Conservation (phyloP, 2,113 vertebrate genomes). For the Bolborhynchus lineola region DNA sequence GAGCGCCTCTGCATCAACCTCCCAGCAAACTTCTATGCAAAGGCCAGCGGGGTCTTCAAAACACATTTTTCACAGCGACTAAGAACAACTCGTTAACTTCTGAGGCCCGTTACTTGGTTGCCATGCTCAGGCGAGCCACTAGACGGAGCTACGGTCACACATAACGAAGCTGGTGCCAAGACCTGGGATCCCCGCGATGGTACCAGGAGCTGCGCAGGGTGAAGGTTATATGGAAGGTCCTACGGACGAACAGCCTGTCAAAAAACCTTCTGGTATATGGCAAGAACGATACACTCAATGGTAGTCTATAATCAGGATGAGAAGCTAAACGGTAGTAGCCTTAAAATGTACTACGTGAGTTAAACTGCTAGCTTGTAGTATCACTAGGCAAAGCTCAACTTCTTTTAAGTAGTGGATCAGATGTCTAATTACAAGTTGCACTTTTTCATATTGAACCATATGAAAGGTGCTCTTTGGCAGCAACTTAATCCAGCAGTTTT, state of each 20-base stretch:
- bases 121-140: not conserved
- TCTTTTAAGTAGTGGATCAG: accelerated
- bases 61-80: too few species aligned
- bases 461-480: not conserved
- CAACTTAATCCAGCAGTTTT: accelerated
- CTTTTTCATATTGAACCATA: accelerated
- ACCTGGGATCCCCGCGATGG: accelerated
- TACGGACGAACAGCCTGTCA: accelerated
- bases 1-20: accelerated
- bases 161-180: not conserved
- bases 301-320: accelerated
- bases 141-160: not conserved
- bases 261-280: accelerated
- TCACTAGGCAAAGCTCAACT: not conserved
- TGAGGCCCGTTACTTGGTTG: accelerated
- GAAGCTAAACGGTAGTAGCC: accelerated
- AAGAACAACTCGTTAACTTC: accelerated
- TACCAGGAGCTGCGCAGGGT: not conserved
- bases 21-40: accelerated
- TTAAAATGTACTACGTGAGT: accelerated
- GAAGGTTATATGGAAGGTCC: not conserved
- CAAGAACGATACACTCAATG: accelerated
- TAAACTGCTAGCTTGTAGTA: not conserved
- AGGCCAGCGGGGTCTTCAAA: accelerated
- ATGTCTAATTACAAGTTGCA: too few species aligned